Evolutionary conservation across 2,113 vertebrate species (phyloP).

Genomic region (Micronycteris hirsuta): DNA sequence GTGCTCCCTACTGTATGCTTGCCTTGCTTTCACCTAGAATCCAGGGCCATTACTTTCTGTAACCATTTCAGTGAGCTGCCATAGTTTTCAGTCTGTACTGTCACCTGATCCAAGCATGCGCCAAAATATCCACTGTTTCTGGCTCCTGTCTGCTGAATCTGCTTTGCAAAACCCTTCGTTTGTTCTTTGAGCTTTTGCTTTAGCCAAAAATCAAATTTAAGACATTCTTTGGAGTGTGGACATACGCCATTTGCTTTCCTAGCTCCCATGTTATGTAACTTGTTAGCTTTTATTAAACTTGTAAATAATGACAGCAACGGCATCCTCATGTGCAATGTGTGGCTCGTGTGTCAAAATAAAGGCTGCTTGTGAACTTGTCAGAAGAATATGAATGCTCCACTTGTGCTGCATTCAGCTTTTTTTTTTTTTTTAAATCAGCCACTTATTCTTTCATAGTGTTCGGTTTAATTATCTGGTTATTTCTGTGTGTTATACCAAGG

Average conservation of each 20-base stretch:
- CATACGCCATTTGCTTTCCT: constrained; percentile 82
- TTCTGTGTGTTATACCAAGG: constrained; percentile 80
- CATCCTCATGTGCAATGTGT: constrained; percentile 87
- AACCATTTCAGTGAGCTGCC: constrained; percentile 97
- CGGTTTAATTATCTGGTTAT: constrained; percentile 79
- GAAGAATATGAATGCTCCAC: constrained; percentile 81
- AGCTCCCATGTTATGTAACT: constrained; percentile 78
- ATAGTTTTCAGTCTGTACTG: constrained; percentile 92
- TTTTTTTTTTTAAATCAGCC: constrained; percentile 68
- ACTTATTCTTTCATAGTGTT: constrained; percentile 78
- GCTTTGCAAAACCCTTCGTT: constrained; percentile 85
- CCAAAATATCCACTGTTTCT: constrained; percentile 83
- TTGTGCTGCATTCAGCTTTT: constrained; percentile 79
- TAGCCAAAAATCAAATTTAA: constrained; percentile 70
- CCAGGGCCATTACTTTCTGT: constrained; percentile 87
- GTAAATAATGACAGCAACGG: constrained; percentile 77
- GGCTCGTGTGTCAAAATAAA: constrained; percentile 85
- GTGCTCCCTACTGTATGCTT: constrained; percentile 82
- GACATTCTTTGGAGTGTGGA: constrained; percentile 73
- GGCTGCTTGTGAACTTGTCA: constrained; percentile 82
- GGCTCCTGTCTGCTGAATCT: constrained; percentile 84
- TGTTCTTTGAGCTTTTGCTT: constrained; percentile 83
- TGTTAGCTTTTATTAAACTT: constrained; percentile 79
- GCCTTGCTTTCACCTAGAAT: constrained; percentile 84
- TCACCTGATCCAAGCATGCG: constrained; percentile 94